Evolutionary conservation across 2,797 vertebrate genomes (phyloP).

Genomic region (Anguilla pacifica): DNA sequence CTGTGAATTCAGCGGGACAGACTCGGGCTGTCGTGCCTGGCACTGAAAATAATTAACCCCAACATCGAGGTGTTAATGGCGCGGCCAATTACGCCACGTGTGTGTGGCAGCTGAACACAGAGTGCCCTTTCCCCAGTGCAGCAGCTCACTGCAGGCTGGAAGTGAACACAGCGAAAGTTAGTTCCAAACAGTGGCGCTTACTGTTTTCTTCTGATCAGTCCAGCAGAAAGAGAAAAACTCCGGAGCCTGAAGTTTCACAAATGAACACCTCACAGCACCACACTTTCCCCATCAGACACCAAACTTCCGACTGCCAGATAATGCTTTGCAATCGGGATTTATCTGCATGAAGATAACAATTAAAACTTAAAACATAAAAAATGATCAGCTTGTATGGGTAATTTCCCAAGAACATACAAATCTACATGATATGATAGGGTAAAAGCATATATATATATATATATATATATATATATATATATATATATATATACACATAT

Average conservation of each 20-base stretch:
- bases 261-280: neutral
- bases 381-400: neutral
- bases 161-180: neutral
- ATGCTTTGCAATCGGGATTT: neutral
- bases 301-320: neutral
- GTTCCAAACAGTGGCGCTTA: neutral
- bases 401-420: neutral
- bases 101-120: neutral
- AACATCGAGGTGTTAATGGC: neutral
- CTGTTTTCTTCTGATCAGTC: neutral
- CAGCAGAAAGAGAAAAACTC: neutral
- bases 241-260: neutral
- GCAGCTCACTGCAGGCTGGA: neutral
- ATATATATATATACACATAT: too few relatives aligned
- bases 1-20: slow-evolving; percentile 6
- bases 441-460: neutral
- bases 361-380: neutral
- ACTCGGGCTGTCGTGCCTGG: neutral
- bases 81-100: neutral
- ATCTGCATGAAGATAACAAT: neutral
- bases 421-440: neutral
- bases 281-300: neutral
- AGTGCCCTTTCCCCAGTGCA: neutral
- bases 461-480: too few relatives aligned
- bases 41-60: neutral